Percentiles rank a stretch among this genome's conserved stretches.
phyloP scores from a whole-genome alignment of 2,888 invertebrate species.

The Hyposoter didymator region DNA sequence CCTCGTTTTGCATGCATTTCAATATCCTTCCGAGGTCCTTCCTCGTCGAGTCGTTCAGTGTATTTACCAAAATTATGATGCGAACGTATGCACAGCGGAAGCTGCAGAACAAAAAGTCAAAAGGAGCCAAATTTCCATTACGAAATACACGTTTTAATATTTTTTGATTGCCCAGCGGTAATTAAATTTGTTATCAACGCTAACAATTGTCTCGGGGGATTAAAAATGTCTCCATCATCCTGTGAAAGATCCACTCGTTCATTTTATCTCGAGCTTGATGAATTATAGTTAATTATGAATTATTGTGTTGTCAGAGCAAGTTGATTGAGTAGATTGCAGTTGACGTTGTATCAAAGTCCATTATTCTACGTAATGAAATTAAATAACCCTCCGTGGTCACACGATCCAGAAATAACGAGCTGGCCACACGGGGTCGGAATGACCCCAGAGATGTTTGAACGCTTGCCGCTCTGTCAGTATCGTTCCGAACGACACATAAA shows the following conservation, averaged over 20 bases:
- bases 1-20: conserved; percentile 23
- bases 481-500: too few species aligned
- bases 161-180: background rate
- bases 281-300: background rate
- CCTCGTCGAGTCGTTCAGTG: background rate
- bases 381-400: background rate
- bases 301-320: background rate
- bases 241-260: background rate
- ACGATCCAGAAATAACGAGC: too few species aligned
- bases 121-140: background rate
- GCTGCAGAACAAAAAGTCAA: background rate
- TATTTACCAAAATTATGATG: background rate
- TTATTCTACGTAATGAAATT: background rate
- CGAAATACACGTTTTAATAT: background rate
- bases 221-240: background rate
- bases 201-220: background rate
- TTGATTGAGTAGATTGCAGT: background rate
- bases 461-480: too few species aligned
- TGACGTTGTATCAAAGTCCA: background rate
- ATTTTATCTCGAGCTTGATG: background rate
- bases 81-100: background rate
- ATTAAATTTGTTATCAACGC: background rate
- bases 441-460: too few species aligned
- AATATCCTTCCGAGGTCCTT: background rate
- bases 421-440: too few species aligned